Evolutionary conservation across 2,888 invertebrate species (phyloP), one percentile per base, ranked within the genome.

Genomic region (Meiosimyza decipiens): DNA sequence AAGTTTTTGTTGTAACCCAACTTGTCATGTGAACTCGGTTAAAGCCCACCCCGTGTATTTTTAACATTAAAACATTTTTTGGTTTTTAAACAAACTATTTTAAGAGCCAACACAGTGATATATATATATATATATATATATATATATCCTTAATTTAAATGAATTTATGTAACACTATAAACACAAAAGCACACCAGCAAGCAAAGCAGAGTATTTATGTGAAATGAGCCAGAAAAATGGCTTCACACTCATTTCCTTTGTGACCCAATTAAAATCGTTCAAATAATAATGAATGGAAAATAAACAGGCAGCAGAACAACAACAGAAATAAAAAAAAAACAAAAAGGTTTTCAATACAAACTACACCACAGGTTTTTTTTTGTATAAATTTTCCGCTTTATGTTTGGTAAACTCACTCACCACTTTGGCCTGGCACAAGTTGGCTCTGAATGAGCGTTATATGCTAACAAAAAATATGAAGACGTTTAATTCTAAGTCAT

Each of bases 201-300:
- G 22, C 18, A 4, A 28, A 22, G 22, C 15, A 22, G 4, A 57
- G 57, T 57, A 12, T 28, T 57, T 57, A 62, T n/a, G 60, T 33
- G 33, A 62, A 62, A 62, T 62, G 60, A 62, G 60, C 60, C 60
- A 62, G 60, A 62, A 62, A 15, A 33, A 18, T 57, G 12, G 60
- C 40, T 62, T 62, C 40, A 62, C 60, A 62, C 60, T 62, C 60
- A 62, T 62, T 62, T 62, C 60, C 60, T 33, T 33, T 33, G 60
- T 62, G 60, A 62, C 60, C 60, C 40, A 62, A 62, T 40, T 9
- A 40, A 40, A 40, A 40, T 40, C 40, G 40, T 40, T 9, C 40
- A 40, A 40, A 40, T 40, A 40, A 40, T 40, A 40, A 40, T 40
- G 40, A 40, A 40, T 40, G 40, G 9, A 40, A 9, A 40, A 40